Evolutionary conservation across 2,888 invertebrate species (phyloP).

Genomic region (Ypsolopha sequella): DNA sequence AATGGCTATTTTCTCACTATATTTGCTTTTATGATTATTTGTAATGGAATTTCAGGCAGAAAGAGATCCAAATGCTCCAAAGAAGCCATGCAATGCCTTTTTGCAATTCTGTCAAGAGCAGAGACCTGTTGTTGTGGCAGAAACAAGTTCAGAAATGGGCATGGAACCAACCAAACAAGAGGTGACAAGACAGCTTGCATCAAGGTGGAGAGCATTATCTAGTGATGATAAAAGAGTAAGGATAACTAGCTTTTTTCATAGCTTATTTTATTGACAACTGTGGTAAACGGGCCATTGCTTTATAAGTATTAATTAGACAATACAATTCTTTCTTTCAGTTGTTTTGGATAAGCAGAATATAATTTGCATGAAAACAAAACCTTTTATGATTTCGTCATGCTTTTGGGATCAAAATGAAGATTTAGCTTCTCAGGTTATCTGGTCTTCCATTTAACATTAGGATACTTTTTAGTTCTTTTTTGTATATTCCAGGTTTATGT

Average conservation of each 20-base stretch:
- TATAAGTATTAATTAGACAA: no score
- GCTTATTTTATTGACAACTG: background rate
- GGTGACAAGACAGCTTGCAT: constrained; percentile 79
- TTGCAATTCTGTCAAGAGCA: constrained; percentile 87
- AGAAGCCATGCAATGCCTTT: constrained; percentile 84
- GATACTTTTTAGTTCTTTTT: background rate
- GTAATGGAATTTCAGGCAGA: constrained; percentile 39
- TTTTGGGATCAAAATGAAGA: background rate
- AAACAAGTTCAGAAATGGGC: constrained; percentile 72
- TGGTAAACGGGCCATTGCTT: background rate
- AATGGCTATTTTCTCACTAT: no score
- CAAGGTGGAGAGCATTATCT: constrained; percentile 78
- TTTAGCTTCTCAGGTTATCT: no score
- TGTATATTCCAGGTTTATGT: constrained; percentile 73
- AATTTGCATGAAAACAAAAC: no score
- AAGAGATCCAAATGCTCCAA: constrained; percentile 81
- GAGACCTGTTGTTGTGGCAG: constrained; percentile 78
- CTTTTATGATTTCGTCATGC: background rate
- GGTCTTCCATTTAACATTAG: background rate
- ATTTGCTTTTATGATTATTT: no score
- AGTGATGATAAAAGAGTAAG: constrained; percentile 78
- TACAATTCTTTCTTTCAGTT: no score
- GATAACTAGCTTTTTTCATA: background rate
- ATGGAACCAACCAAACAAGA: constrained; percentile 81
- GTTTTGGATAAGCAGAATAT: no score